Conservation (phyloP, 2,797 vertebrate genomes). For the Mormyrus proboscirostris region DNA sequence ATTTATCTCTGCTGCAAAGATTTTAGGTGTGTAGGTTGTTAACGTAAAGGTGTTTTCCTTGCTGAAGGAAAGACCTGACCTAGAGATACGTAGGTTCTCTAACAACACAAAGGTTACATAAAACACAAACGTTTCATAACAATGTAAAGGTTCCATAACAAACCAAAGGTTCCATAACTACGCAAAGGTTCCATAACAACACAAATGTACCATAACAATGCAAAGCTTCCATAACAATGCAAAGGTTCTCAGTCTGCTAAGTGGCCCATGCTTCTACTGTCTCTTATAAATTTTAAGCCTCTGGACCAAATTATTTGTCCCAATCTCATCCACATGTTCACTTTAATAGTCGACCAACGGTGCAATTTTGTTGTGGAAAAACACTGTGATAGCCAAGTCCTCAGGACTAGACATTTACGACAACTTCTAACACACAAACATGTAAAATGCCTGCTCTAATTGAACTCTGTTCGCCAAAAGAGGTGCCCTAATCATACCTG, state of each 20-base stretch:
- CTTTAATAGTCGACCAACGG: slow-evolving; percentile 41
- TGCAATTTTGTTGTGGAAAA: slow-evolving; percentile 42
- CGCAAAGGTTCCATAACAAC: background rate
- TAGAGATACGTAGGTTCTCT: background rate
- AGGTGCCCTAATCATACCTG: slow-evolving; percentile 42
- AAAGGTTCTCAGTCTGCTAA: background rate
- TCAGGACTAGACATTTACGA: slow-evolving; percentile 39
- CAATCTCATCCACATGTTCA: slow-evolving; percentile 37
- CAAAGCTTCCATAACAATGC: background rate
- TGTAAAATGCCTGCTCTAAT: slow-evolving; percentile 29
- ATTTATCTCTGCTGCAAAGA: background rate
- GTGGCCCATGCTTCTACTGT: background rate
- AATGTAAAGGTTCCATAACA: background rate
- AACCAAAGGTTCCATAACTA: background rate
- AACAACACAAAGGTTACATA: background rate
- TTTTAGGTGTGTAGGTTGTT: background rate
- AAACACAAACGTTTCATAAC: background rate
- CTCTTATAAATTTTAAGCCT: background rate
- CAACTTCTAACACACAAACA: slow-evolving; percentile 42
- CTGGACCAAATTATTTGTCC: slow-evolving; percentile 27
- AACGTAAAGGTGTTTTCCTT: background rate
- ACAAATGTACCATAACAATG: background rate
- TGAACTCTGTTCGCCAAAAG: slow-evolving; percentile 38
- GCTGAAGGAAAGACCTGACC: background rate
- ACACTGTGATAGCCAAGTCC: slow-evolving; percentile 34